These are phyloP conservation scores for Channallabes apus DNA, from an alignment of 2,797 vertebrate genomes.

Conservation along the genomic window DNA sequence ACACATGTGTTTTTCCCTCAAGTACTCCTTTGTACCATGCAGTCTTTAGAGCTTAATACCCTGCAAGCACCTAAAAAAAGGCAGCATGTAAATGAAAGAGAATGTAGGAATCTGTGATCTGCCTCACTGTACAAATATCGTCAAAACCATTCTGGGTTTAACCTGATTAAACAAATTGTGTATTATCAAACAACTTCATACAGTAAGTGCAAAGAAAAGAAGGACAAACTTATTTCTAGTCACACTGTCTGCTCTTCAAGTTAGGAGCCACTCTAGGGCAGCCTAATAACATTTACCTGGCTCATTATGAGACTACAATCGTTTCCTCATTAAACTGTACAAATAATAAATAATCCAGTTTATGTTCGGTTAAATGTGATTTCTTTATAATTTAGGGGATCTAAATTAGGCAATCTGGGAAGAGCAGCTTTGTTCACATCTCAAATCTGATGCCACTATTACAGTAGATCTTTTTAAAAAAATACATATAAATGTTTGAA, in stretches of 20 bases:
- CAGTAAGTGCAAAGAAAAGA: background rate
- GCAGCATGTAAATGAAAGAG: background rate
- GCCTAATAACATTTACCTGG: slow-evolving; percentile 29
- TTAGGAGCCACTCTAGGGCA: background rate
- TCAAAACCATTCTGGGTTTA: background rate
- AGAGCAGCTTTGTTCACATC: background rate
- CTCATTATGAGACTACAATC: background rate
- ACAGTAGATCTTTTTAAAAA: background rate
- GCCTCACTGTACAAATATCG: background rate
- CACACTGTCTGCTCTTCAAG: background rate
- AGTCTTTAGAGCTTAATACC: background rate
- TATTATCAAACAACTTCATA: slow-evolving; percentile 21
- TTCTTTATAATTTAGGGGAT: background rate
- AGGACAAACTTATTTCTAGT: slow-evolving; percentile 17
- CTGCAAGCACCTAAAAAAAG: background rate
- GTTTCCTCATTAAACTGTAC: slow-evolving; percentile 3
- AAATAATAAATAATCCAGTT: background rate
- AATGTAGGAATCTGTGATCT: background rate
- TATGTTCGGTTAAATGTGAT: background rate
- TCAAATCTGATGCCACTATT: background rate
- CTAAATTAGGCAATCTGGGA: background rate
- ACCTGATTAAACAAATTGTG: too few species aligned
- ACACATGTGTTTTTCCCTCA: background rate
- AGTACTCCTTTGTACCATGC: background rate
- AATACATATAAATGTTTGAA: background rate